These are phyloP conservation scores for Lasioglossum marginatum DNA, from an alignment of 2,888 invertebrate genomes.

Conservation along the genomic window DNA sequence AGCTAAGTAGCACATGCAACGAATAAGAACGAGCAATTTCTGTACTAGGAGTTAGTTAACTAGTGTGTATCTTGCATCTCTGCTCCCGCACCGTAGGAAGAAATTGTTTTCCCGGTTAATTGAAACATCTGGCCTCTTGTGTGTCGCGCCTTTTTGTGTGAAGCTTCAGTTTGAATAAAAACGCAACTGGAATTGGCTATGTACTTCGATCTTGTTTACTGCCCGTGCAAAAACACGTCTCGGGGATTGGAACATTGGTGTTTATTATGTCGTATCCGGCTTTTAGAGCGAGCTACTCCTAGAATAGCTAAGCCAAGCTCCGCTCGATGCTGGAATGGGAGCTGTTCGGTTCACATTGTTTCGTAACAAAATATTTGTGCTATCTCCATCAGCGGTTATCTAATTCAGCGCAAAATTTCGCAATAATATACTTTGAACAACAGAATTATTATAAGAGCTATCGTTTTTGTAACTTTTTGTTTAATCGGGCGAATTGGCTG, in stretches of 20 bases:
- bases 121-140: constrained; percentile 6
- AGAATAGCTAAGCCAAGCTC: neutral
- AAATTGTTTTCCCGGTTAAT: constrained; percentile 24
- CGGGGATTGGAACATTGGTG: neutral
- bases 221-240: neutral
- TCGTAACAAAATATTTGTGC: neutral
- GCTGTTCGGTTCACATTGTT: neutral
- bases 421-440: neutral
- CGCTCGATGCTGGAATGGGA: neutral
- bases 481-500: neutral
- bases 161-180: neutral
- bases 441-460: neutral
- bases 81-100: neutral
- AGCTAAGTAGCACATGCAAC: neutral
- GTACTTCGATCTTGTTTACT: neutral
- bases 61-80: neutral
- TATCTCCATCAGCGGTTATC: neutral
- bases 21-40: neutral
- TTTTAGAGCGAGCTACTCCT: neutral
- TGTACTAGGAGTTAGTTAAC: constrained; percentile 14
- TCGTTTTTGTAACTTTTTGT: neutral
- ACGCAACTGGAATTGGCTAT: neutral
- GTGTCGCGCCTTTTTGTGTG: neutral
- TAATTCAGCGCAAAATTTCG: neutral
- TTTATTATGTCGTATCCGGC: neutral